Evolutionary conservation across 2,797 vertebrate species (phyloP).

Genomic region (Mallotus villosus): DNA sequence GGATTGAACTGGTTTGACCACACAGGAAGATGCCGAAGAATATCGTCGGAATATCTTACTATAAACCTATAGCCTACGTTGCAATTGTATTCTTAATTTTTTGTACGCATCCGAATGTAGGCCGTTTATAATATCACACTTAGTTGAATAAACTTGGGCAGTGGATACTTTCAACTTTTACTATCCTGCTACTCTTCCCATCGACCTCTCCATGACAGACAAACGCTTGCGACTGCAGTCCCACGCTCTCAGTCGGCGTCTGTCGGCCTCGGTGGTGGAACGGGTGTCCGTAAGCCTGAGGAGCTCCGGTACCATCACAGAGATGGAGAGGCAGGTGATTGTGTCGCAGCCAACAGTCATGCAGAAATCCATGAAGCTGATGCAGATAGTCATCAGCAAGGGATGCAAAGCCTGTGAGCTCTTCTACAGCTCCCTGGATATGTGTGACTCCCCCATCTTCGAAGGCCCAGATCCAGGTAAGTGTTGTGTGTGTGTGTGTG

Average conservation of each 20-base stretch:
- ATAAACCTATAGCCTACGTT: no score
- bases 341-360: conserved; percentile 38
- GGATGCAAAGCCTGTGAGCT: conserved; percentile 50
- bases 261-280: conserved; percentile 40
- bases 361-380: conserved; percentile 40
- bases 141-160: no score
- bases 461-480: conserved; percentile 52
- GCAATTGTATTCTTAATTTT: no score
- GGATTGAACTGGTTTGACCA: no score
- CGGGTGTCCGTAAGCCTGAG: conserved; percentile 37
- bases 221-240: conserved; percentile 36
- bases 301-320: conserved; percentile 31
- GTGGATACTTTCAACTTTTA: no score
- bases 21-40: no score
- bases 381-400: conserved; percentile 54
- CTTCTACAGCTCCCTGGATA: conserved; percentile 58
- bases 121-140: no score
- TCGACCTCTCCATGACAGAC: conserved; percentile 20
- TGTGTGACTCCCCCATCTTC: conserved; percentile 27
- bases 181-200: neutral
- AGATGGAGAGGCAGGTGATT: conserved; percentile 48
- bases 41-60: no score
- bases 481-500: neutral
- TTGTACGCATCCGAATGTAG: no score
- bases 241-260: conserved; percentile 31